Evolutionary conservation across 2,888 invertebrate species (phyloP), one percentile per base, ranked within the genome.

Genomic region (Stomorhina lunata): DNA sequence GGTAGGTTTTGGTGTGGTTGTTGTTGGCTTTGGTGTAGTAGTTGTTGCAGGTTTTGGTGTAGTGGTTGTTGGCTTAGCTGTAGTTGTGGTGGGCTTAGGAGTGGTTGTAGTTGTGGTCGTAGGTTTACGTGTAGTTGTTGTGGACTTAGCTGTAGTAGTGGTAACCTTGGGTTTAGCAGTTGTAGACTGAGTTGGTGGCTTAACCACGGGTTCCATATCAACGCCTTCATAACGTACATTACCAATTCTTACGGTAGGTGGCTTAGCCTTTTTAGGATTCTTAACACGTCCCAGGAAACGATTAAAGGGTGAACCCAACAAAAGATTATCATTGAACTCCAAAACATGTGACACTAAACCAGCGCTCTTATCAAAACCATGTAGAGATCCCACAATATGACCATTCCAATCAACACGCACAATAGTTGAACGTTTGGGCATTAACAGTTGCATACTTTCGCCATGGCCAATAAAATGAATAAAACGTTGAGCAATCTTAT

Each of bases 341-440:
- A 94, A 92, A 2, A 94, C 94, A 86, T 96, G 95, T 85, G 94
- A 94, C 20, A 95, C 92, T 9, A 89, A 88, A 0, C 84, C 71
- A 1, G 94, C 86, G 22, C 92, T 92, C 40, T 91, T 92, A 86
- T 95, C 94, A 0, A 92, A 92, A 50, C 93, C 93, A 87, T 94
- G 94, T 83, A 95, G 92, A 4, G 94, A 93, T 27, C 95, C 94
- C 4, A 95, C 88, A 82, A 96, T 93, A 80, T 95, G 94, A 20
- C 96, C 97, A 85, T 93, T 92, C 92, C 94, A 94, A 87, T 95
- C 94, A 0, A 96, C 86, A 87, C 95, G 94, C 40, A 95, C 85
- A 53, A 95, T 90, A 0, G 94, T 94, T 3, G 92, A 88, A 65
- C 93, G 90, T 32, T 91, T 90, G 4, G 93, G 92, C 6, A 87